Evolutionary conservation across 2,113 vertebrate species (phyloP), one percentile per base, ranked within the genome.

Genomic region (Dendropsophus ebraccatus): DNA sequence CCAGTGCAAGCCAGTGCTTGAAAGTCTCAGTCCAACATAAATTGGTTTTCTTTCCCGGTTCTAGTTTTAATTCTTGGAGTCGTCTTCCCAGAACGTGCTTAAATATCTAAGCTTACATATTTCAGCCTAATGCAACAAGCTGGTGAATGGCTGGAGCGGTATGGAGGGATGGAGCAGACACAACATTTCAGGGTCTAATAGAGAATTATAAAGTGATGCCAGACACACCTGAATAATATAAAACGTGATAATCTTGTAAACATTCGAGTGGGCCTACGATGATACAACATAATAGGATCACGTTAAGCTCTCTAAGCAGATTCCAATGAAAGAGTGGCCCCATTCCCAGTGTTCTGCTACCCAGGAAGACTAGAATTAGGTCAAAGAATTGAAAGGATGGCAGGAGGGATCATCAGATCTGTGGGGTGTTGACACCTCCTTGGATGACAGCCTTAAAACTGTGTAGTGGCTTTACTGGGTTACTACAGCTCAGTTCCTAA

Each of bases 371-470:
- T 19, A 58, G 47, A 32, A n/a, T 19, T 23, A 50, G 5, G 11
- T 49, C 5, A 50, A 50, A 50, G 49, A 50, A 11, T 50, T 2
- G 49, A 50, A 50, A 50, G 1, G 49, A 50, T 50, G 49, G 8
- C 49, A n/a, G n/a, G n/a, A n/a, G n/a, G n/a, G n/a, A n/a, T n/a
- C n/a, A n/a, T n/a, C n/a, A n/a, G n/a, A n/a, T n/a, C n/a, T n/a
- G n/a, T n/a, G n/a, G n/a, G n/a, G n/a, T n/a, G n/a, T n/a, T n/a
- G n/a, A n/a, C n/a, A n/a, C 56, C 65, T 84, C 83, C 83, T 76
- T 74, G 32, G 77, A 84, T 84, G 72, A 76, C 72, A 23, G 54
- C 65, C 62, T 65, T 81, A 65, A 84, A 76, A 76, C 35, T 35
- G 11, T 58, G n/a, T n/a, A n/a, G n/a, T n/a, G n/a, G n/a, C n/a